These are phyloP conservation scores for Pogonophryne albipinna DNA, from an alignment of 2,797 vertebrate species.

Conservation along the genomic window DNA sequence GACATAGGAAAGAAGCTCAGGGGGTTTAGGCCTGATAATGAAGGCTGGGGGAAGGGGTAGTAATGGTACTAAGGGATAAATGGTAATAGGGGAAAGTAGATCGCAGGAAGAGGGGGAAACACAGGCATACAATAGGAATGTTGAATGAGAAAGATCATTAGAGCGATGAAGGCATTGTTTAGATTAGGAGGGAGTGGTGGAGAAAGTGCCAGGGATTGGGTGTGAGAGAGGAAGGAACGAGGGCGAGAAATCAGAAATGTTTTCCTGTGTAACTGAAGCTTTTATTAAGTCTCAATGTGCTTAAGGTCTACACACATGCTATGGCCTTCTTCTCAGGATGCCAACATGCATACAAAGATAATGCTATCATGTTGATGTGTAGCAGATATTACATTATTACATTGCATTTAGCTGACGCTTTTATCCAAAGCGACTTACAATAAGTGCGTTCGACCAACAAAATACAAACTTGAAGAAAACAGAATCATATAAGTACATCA, in stretches of 20 bases:
- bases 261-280: conserved; percentile 4
- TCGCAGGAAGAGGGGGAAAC: conserved; percentile 35
- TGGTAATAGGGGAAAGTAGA: conserved; percentile 27
- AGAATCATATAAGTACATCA: no score
- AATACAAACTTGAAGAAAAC: no score
- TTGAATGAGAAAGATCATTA: conserved; percentile 39
- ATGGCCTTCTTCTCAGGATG: no score
- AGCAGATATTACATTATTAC: no score
- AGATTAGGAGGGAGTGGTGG: neutral
- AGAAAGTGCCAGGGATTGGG: neutral
- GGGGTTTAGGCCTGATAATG: conserved; percentile 35
- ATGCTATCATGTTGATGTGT: no score
- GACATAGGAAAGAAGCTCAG: conserved; percentile 13
- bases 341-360: no score
- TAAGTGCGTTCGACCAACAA: no score
- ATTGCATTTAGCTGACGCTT: no score
- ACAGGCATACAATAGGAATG: conserved; percentile 19
- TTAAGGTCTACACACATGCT: no score
- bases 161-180: conserved; percentile 38
- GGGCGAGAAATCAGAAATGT: neutral
- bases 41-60: conserved; percentile 23
- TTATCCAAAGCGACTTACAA: no score
- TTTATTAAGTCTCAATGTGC: neutral
- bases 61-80: conserved; percentile 41
- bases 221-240: neutral